Conservation (phyloP, 2,797 vertebrate species). For the Ctenosaura bakeri region DNA sequence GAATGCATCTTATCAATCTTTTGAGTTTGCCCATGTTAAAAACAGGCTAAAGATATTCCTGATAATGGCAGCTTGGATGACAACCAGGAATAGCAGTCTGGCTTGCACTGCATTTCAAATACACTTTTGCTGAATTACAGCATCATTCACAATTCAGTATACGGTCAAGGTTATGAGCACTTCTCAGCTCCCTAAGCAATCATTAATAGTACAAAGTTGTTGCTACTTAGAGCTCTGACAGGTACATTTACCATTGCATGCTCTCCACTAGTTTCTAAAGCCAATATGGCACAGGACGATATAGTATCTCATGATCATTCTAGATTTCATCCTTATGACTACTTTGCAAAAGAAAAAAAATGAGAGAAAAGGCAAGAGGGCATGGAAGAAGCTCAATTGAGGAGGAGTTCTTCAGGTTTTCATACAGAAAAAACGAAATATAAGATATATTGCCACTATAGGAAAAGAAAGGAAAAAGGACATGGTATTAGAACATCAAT, state of each 20-base stretch:
- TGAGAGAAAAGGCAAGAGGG: neutral
- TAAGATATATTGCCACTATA: neutral
- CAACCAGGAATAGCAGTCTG: conserved; percentile 34
- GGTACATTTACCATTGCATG: conserved; percentile 27
- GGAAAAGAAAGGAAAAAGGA: neutral
- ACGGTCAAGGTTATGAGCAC: conserved; percentile 24
- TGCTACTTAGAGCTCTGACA: conserved; percentile 30
- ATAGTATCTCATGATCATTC: neutral
- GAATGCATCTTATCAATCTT: conserved; percentile 37
- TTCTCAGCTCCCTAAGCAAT: conserved; percentile 22
- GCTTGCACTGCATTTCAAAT: conserved; percentile 29
- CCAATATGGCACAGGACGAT: neutral
- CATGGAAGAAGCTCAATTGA: neutral
- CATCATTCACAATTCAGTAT: conserved; percentile 27
- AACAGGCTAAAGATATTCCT: conserved; percentile 31
- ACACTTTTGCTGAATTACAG: conserved; percentile 24
- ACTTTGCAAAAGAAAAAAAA: neutral
- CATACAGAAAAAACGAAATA: neutral
- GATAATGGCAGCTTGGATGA: conserved; percentile 39
- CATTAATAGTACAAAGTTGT: conserved; percentile 28
- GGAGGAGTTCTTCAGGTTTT: neutral
- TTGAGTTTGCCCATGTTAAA: conserved; percentile 9
- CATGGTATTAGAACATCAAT: neutral
- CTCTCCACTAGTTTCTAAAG: neutral
- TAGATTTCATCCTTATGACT: neutral